These are phyloP conservation scores for Dolichomitus sp. DNA, from an alignment of 2,888 invertebrate species.

Conservation along the genomic window DNA sequence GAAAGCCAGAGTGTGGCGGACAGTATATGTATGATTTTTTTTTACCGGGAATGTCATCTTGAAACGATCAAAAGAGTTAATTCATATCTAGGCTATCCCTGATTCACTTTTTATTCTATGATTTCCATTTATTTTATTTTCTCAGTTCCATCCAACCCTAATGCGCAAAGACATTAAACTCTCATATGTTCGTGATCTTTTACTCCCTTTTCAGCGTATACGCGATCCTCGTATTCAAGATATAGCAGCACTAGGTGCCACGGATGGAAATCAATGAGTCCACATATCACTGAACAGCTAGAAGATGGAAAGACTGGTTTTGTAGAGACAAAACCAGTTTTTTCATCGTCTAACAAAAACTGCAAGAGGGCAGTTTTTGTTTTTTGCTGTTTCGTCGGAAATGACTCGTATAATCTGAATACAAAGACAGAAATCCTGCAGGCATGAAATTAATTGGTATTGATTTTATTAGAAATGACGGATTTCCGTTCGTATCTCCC, in stretches of 20 bases:
- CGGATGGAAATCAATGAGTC: constrained; percentile 8
- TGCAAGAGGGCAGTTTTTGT: background rate
- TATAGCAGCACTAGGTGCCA: background rate
- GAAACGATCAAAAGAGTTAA: constrained; percentile 19
- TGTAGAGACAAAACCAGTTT: too few species aligned
- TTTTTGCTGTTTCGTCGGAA: background rate
- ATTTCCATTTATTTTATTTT: background rate
- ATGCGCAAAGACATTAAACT: background rate
- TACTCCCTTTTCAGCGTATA: background rate
- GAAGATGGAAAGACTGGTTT: background rate
- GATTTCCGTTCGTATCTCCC: background rate
- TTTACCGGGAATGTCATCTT: background rate
- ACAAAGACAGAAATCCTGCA: background rate
- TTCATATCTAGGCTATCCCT: constrained; percentile 10
- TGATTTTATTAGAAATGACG: background rate
- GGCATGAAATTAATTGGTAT: background rate
- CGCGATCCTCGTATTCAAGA: background rate
- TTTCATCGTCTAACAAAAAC: too few species aligned
- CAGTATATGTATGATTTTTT: background rate
- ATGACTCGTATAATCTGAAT: background rate
- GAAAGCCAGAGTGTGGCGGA: background rate
- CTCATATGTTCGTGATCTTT: background rate
- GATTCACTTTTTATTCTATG: background rate
- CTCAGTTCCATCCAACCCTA: background rate
- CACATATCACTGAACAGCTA: background rate